These are phyloP conservation scores for Florisuga fusca DNA, from an alignment of 2,797 vertebrate genomes.

Conservation along the genomic window DNA sequence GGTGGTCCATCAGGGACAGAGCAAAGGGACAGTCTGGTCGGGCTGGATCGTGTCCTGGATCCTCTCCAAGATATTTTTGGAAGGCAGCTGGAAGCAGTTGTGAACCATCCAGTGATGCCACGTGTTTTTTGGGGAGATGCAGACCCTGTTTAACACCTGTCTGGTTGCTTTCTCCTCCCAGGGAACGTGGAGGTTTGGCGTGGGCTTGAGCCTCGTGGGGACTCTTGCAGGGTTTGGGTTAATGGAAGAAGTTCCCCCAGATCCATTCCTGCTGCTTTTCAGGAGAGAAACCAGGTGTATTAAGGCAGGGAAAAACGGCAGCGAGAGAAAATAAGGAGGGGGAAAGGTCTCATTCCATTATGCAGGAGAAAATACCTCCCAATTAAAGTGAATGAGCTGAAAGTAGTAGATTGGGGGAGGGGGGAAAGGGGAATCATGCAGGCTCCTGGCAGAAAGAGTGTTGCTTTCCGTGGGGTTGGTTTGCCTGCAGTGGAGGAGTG, in stretches of 20 bases:
- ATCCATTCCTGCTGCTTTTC: neutral
- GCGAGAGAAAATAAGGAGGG: neutral
- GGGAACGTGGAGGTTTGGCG: fast-evolving
- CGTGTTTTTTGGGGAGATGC: neutral
- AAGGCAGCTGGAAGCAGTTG: neutral
- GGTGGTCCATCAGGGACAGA: neutral
- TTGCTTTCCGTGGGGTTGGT: neutral
- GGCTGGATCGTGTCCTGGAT: neutral
- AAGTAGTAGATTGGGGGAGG: neutral
- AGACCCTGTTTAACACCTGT: neutral
- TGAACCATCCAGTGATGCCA: neutral
- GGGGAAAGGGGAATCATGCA: neutral
- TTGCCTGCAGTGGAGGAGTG: neutral
- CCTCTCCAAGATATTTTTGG: neutral
- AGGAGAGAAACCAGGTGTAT: neutral
- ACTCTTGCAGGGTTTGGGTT: fast-evolving
- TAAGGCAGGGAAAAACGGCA: neutral
- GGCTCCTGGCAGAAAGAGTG: neutral
- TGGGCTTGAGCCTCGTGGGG: fast-evolving
- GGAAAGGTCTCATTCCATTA: constrained; percentile 43
- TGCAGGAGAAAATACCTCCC: constrained; percentile 39
- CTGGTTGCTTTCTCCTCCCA: neutral
- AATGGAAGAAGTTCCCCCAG: neutral
- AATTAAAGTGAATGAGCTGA: constrained; percentile 43
- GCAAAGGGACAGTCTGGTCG: neutral